Percentiles rank a stretch among this genome's conserved stretches.
Conservation (phyloP, 2,113 vertebrate genomes). For the Origma solitaria region DNA sequence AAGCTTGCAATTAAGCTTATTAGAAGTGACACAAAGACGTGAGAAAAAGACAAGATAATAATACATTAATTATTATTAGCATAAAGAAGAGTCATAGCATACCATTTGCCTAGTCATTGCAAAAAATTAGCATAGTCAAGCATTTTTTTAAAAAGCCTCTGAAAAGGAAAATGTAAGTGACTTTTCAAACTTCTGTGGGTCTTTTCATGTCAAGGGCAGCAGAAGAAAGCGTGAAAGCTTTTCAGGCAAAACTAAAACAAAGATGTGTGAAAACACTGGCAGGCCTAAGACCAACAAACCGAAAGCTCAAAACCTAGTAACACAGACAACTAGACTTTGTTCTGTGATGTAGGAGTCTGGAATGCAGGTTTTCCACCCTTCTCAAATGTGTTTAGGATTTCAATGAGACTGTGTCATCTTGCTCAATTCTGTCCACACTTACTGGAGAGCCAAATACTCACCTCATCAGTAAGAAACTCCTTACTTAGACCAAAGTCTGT, state of each 20-base stretch:
- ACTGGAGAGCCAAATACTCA: slow-evolving; percentile 70
- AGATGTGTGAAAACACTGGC: neutral
- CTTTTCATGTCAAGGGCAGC: neutral
- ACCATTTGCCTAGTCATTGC: slow-evolving; percentile 49
- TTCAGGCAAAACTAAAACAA: neutral
- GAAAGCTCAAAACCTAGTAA: neutral
- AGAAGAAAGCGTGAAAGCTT: neutral
- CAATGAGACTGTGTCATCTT: neutral
- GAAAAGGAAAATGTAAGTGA: neutral
- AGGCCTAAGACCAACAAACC: neutral
- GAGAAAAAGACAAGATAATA: slow-evolving; percentile 52
- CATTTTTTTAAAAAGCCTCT: neutral
- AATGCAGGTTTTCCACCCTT: neutral
- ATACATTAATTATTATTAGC: slow-evolving; percentile 41
- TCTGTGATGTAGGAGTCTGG: neutral
- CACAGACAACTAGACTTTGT: neutral
- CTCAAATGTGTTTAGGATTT: neutral
- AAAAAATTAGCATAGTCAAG: slow-evolving; percentile 9
- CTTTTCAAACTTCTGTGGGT: neutral
- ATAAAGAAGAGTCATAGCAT: slow-evolving; percentile 47
- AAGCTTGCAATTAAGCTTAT: slow-evolving; percentile 49
- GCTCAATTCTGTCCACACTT: neutral
- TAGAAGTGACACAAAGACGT: slow-evolving; percentile 19
- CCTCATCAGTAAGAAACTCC: slow-evolving; percentile 93
- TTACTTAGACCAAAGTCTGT: slow-evolving; percentile 99